Percentiles rank a stretch among this genome's conserved stretches.
These are phyloP conservation scores for Syngnathus floridae DNA, from an alignment of 2,113 vertebrate species.

Conservation along the genomic window DNA sequence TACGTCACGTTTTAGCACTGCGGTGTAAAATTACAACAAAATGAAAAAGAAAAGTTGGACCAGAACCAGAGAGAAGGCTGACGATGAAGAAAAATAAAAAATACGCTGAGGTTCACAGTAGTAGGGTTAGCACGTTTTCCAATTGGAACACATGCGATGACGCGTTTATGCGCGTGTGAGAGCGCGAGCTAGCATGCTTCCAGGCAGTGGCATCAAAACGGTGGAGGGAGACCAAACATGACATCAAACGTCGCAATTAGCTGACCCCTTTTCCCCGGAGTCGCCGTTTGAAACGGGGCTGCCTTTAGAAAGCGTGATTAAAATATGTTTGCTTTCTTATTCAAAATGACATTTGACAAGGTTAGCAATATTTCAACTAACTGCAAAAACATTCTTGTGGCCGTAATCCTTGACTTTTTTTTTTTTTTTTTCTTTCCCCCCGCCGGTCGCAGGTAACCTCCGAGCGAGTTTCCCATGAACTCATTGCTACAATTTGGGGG, in stretches of 20 bases:
- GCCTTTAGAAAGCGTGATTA: constrained; percentile 60
- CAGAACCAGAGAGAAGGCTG: constrained; percentile 63
- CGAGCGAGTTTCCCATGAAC: constrained; percentile 69
- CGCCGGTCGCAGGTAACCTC: constrained; percentile 63
- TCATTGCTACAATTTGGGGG: constrained; percentile 52
- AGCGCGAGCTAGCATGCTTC: constrained; percentile 52
- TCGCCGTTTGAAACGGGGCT: constrained; percentile 48
- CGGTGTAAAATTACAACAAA: no score
- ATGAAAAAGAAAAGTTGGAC: neutral
- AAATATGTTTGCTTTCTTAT: constrained; percentile 65
- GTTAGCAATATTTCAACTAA: constrained; percentile 72
- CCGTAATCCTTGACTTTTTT: constrained; percentile 53
- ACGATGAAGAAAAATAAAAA: constrained; percentile 78
- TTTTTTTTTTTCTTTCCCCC: neutral
- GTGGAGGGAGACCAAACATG: constrained; percentile 65
- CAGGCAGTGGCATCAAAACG: constrained; percentile 61
- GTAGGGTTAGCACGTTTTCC: constrained; percentile 72
- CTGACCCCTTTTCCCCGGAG: constrained; percentile 65
- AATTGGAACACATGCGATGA: constrained; percentile 34
- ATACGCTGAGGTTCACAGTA: constrained; percentile 82
- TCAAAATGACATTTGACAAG: constrained; percentile 73
- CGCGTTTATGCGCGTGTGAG: constrained; percentile 31
- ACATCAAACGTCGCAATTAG: constrained; percentile 69
- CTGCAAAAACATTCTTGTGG: constrained; percentile 70
- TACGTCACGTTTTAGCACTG: constrained; percentile 48